Evolutionary conservation across 2,113 vertebrate genomes (phyloP), one percentile per base, ranked within the genome.

Genomic region (Apistogramma diplotaenia): DNA sequence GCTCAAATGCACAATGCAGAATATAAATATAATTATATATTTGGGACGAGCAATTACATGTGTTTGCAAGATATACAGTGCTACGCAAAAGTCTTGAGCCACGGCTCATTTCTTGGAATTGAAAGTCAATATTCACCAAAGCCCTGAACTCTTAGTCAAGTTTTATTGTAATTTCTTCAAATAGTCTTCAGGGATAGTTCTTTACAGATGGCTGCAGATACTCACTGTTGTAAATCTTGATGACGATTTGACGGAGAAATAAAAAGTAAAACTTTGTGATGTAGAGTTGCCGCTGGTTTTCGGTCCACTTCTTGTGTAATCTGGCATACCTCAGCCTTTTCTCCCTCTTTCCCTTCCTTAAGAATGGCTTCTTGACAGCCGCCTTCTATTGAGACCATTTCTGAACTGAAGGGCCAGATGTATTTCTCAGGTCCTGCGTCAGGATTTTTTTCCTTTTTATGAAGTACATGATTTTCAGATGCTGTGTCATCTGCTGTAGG

Each of bases 1-100:
- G 53, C 85, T 77, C 74, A 78, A 57, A 83, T 25, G 8, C 74
- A 78, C 54, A 37, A 35, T 60, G 35, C 43, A 79, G 70, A 72
- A 79, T 78, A 65, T 31, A 79, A 87, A 82, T 78, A 62, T 25
- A 35, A 62, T 25, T 25, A 62, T 65, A 59, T 8, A 27, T 33
- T n/a, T 33, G 12, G 49, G 12, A 72, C 57, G 18, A 55, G 10
- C 16, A 67, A 27, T 67, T 76, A 70, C 55, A 58, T 25, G 33
- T 80, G 62, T 53, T 79, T 16, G 46, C 61, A 21, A 61, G 23
- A 57, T 54, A 16, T 43, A 54, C 2, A 37, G 23, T 35, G 40
- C 23, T 67, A 11, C 43, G 43, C 37, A 65, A 33, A 72, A 33
- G 19, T 53, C 0, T 46, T n/a, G n/a, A n/a, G n/a, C n/a, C n/a